phyloP scores from a whole-genome alignment of 2,113 vertebrate species.

The Regulus satrapa region DNA sequence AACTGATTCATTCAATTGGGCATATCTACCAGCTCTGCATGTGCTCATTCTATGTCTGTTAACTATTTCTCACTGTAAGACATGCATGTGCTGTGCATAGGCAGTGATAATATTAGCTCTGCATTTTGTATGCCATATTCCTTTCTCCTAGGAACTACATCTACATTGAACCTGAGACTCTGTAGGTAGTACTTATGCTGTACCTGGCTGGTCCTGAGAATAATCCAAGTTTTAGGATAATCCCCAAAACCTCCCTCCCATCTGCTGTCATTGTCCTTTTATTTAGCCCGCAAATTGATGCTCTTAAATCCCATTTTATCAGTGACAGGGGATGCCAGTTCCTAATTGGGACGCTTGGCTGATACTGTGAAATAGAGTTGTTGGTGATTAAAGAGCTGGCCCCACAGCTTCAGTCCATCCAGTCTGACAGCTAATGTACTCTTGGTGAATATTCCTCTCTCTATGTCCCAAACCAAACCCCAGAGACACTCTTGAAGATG shows the following conservation, averaged over 20 bases:
- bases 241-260: background rate
- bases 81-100: background rate
- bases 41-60: slow-evolving; percentile 50
- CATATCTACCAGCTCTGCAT: slow-evolving; percentile 60
- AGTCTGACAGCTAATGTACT: background rate
- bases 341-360: background rate
- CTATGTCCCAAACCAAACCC: background rate
- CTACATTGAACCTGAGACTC: background rate
- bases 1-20: slow-evolving; percentile 64
- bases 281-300: background rate
- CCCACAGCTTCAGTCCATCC: background rate
- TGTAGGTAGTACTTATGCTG: background rate
- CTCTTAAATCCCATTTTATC: background rate
- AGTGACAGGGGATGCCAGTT: background rate
- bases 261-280: background rate
- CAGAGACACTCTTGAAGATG: background rate
- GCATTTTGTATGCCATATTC: background rate
- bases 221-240: background rate
- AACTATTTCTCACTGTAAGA: slow-evolving; percentile 47
- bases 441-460: background rate
- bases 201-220: background rate
- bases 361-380: background rate
- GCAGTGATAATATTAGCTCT: background rate
- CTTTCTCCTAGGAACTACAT: background rate
- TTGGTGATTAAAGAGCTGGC: background rate